phyloP scores from a whole-genome alignment of 2,797 vertebrate species.

The Peromyscus eremicus region DNA sequence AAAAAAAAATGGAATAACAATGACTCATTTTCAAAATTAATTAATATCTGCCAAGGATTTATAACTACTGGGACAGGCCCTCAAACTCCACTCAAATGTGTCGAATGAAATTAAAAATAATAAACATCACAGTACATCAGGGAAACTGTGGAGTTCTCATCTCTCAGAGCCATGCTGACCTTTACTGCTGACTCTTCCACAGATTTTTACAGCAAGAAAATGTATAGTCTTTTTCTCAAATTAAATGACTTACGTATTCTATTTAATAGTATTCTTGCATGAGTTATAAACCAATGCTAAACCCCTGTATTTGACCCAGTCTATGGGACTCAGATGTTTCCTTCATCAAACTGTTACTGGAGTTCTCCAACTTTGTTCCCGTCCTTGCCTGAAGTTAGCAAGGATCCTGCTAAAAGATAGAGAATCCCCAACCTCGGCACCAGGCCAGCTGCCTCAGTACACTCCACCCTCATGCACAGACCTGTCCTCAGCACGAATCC shows the following conservation, averaged over 20 bases:
- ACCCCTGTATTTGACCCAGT: neutral
- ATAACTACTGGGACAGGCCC: neutral
- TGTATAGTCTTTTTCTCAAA: neutral
- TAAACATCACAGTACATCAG: neutral
- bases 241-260: neutral
- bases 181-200: neutral
- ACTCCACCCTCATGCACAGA: neutral
- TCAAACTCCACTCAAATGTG: neutral
- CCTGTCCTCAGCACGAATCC: neutral
- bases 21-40: neutral
- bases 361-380: neutral
- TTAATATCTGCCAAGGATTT: constrained; percentile 40
- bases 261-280: neutral
- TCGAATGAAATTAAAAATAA: constrained; percentile 57
- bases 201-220: neutral
- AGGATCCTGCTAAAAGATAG: neutral
- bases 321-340: neutral
- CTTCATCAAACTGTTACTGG: neutral
- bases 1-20: neutral
- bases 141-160: neutral
- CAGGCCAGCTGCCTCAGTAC: neutral
- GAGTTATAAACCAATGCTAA: neutral
- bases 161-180: neutral
- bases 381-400: neutral
- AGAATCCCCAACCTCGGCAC: neutral